These are phyloP conservation scores for Xylota segnis DNA, from an alignment of 2,888 invertebrate species.

Conservation along the genomic window DNA sequence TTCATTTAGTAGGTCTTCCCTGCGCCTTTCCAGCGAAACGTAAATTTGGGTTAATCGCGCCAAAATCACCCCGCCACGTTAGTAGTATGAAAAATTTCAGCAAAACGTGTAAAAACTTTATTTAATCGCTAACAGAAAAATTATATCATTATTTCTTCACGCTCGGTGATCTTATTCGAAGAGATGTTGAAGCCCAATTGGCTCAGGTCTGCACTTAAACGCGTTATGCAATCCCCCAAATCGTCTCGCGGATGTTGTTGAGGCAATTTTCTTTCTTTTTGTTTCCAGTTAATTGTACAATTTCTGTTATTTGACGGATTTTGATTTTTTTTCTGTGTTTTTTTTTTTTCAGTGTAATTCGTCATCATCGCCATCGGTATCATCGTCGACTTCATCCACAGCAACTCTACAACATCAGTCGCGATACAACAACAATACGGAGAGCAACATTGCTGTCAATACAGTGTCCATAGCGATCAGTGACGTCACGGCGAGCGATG, in stretches of 20 bases:
- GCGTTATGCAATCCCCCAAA: conserved; percentile 31
- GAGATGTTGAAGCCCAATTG: conserved; percentile 4
- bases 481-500: conserved; percentile 57
- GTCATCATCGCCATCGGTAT: conserved; percentile 65
- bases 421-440: conserved; percentile 24
- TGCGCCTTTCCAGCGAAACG: not conserved
- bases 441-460: conserved; percentile 39
- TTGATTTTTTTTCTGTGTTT: too few species aligned
- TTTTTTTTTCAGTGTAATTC: conserved; percentile 74
- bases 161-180: conserved; percentile 29
- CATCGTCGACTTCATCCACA: conserved; percentile 67
- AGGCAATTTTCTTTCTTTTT: conserved; percentile 11
- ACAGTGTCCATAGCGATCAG: conserved; percentile 28
- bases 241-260: conserved; percentile 28
- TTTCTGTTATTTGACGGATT: conserved; percentile 23
- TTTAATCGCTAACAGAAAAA: conserved; percentile 25
- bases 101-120: conserved; percentile 6
- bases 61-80: not conserved
- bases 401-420: conserved; percentile 32
- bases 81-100: not conserved
- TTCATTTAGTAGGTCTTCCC: not conserved
- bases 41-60: conserved; percentile 36
- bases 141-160: conserved; percentile 39
- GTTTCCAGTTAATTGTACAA: conserved; percentile 20
- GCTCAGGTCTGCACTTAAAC: not conserved